phyloP scores from a whole-genome alignment of 2,888 invertebrate species.

The Dascillus cervinus region DNA sequence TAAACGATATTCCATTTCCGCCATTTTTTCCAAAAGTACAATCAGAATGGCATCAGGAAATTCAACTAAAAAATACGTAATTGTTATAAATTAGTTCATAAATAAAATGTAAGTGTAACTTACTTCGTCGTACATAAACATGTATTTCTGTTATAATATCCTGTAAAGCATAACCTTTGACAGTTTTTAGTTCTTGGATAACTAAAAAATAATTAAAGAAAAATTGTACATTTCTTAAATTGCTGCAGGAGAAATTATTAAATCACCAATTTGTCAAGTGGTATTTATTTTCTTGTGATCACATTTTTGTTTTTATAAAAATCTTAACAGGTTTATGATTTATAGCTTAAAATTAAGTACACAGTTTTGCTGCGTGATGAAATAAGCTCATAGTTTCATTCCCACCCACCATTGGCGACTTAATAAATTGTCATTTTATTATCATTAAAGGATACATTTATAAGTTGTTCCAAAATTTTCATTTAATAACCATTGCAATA shows the following conservation, averaged over 20 bases:
- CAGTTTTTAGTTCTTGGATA: conserved; percentile 74
- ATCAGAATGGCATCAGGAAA: conserved; percentile 74
- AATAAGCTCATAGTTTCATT: no score
- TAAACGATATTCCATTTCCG: conserved; percentile 82
- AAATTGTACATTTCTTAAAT: no score
- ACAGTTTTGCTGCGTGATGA: no score
- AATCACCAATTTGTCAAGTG: no score
- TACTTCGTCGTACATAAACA: conserved; percentile 78
- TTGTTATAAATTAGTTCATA: not conserved
- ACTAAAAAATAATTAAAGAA: conserved; percentile 41
- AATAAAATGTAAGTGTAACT: conserved; percentile 33
- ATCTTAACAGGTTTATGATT: no score
- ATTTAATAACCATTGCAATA: conserved; percentile 80
- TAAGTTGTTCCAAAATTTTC: conserved; percentile 68
- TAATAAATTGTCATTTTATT: no score
- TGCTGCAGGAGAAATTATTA: no score
- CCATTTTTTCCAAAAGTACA: conserved; percentile 75
- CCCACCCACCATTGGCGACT: no score
- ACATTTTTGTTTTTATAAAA: no score
- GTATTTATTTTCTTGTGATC: no score
- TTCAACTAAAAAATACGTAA: conserved; percentile 60
- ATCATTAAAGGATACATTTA: conserved; percentile 62
- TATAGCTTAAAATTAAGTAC: no score
- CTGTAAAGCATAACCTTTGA: conserved; percentile 85
- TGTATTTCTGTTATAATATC: conserved; percentile 93